Evolutionary conservation across 2,113 vertebrate genomes (phyloP), one percentile per base, ranked within the genome.

Genomic region (Coryphaenoides rupestris): DNA sequence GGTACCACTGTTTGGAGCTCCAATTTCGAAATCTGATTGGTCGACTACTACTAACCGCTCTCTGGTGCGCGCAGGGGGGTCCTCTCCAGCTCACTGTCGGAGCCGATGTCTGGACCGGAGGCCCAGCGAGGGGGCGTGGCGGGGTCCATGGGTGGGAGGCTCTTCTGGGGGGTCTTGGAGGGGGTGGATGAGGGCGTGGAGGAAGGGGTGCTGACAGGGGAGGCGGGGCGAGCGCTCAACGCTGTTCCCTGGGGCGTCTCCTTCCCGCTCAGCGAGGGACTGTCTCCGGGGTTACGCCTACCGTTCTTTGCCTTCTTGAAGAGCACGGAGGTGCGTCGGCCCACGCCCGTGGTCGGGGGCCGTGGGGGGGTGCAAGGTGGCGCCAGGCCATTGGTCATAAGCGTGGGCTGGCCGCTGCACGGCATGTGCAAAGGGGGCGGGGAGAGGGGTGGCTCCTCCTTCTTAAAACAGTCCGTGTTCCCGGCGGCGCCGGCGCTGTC

Each of bases 231-330:
- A 24, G 62, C 5, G 21, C 45, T 64, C 2, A 64, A 84, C 24
- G 40, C 24, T 80, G 49, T 85, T 77, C 19, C 82, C 87, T 0
- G 66, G 81, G 33, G 54, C 88, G 62, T 87, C 91, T 90, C 93
- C 0, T 91, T 94, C 23, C 93, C 91, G 0, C 94, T 94, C 76
- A 91, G 87, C 77, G 93, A 60, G 14, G 86, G 63, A 73, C 81
- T 83, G 47, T 96, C 95, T 73, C 89, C 84, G 33, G 28, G 94
- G 81, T 81, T 98, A 94, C 15, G 91, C 88, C 33, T 7, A 55
- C 94, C 95, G 0, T 98, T 98, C 85, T 94, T 97, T 21, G 94
- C 94, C 80, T 98, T 99, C 84, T 89, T 96, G 77, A 98, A 97
- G 19, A 97, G 92, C 45, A 98, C 88, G 2, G 95, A 95, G 0